These are phyloP conservation scores for Tamandua tetradactyla DNA, from an alignment of 2,797 vertebrate species.

Conservation along the genomic window DNA sequence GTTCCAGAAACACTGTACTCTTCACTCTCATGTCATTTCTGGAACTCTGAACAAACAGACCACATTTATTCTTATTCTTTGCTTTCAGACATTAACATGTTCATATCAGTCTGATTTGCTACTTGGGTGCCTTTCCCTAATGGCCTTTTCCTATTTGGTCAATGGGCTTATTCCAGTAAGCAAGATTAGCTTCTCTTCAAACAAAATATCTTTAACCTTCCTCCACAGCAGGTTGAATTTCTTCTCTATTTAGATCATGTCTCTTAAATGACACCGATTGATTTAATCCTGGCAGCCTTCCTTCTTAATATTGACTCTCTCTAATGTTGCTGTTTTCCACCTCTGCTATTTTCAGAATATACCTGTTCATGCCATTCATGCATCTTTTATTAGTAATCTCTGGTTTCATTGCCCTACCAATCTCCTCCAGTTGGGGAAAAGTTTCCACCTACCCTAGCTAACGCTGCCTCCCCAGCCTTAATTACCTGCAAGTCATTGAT, in stretches of 20 bases:
- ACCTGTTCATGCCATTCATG: slow-evolving; percentile 61
- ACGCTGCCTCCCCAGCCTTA: background rate
- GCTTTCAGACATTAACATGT: background rate
- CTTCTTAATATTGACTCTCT: slow-evolving; percentile 69
- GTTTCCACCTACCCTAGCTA: background rate
- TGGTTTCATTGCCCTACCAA: slow-evolving; percentile 59
- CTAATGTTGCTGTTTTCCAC: slow-evolving; percentile 59
- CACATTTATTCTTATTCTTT: background rate
- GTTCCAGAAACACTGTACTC: background rate
- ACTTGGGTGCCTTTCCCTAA: background rate
- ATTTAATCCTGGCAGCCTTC: slow-evolving; percentile 61
- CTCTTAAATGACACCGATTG: slow-evolving; percentile 40
- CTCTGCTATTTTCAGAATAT: slow-evolving; percentile 65
- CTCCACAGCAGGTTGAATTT: slow-evolving; percentile 30
- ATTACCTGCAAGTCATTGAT: background rate
- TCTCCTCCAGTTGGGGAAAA: slow-evolving; percentile 66
- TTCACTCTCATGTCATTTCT: background rate
- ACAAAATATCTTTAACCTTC: slow-evolving; percentile 57
- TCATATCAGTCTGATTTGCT: background rate
- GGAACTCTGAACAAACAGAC: background rate
- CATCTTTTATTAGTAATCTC: slow-evolving; percentile 68
- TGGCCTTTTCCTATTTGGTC: background rate
- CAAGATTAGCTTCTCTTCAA: slow-evolving; percentile 30
- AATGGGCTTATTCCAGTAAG: slow-evolving; percentile 47
- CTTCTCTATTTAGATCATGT: background rate